Base-by-base conservation (phyloP, 2,888 invertebrate genomes). In the Ochropacha duplaris region DNA sequence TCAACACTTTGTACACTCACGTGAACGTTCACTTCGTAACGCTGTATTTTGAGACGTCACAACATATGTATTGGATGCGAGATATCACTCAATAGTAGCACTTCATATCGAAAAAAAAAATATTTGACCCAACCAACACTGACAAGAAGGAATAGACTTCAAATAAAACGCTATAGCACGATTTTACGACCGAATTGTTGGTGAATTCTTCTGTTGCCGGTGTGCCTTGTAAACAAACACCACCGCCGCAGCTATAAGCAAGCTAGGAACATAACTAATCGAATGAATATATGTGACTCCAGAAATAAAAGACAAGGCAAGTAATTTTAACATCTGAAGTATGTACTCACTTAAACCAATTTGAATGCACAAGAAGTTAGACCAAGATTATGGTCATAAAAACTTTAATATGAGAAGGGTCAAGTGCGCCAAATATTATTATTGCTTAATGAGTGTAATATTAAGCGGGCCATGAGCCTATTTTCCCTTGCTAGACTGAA, bases 1-100 rank as follows among this genome's bases (percentile, higher is more conserved):
- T 72, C 71, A 60, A 71, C 80, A 69, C 81, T 79, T 64, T 72
- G 79, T 76, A 90, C 87, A 79, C 85, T 86, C 81, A 92, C 90
- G 72, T 78, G 85, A 78, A 92, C 83, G 75, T 82, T 83, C 54
- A 91, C 78, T 80, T 88, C 84, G 57, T 83, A 77, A 60, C 84
- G 87, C 64, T 78, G 82, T 85, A 88, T 88, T 76, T 85, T 86
- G 82, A 68, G 68, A 61, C 59, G 59, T 70, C 64, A 62, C 65
- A 64, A 61, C 66, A 60, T 61, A 63, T 62, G 54, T 61, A 4
- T 44, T 5, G 44, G 9, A 44, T 8, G 28, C n/a, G n/a, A n/a
- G n/a, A n/a, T 19, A 4, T 52, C 52, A 31, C 52, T 12, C 16
- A 22, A 31, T 22, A 51, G 26, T 50, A 50, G 3, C 24, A 50